phyloP scores from a whole-genome alignment of 2,113 vertebrate genomes.

The Scomber colias region DNA sequence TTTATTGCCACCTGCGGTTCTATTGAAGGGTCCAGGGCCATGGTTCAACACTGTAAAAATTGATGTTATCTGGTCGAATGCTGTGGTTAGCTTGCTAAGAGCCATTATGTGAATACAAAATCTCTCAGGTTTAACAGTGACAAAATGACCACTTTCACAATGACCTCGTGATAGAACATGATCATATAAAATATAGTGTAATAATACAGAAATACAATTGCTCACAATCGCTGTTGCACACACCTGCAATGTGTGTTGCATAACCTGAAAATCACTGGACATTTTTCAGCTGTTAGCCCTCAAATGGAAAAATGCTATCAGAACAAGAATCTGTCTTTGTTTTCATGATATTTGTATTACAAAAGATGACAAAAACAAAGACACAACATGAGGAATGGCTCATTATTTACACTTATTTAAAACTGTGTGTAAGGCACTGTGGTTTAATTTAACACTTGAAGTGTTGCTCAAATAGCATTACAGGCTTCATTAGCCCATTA shows the following conservation, averaged over 20 bases:
- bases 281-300: neutral
- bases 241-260: neutral
- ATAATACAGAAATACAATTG: neutral
- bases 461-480: conserved; percentile 66
- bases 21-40: too few species aligned
- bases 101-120: neutral
- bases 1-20: too few species aligned
- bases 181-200: neutral
- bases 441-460: conserved; percentile 64
- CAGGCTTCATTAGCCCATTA: conserved; percentile 70
- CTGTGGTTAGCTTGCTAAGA: neutral
- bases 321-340: neutral
- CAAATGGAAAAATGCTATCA: neutral
- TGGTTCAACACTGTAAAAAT: too few species aligned
- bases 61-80: neutral
- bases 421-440: conserved; percentile 30
- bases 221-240: neutral
- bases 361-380: conserved; percentile 23
- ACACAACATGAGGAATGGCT: conserved; percentile 1
- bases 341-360: neutral
- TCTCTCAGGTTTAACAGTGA: too few species aligned
- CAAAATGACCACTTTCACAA: too few species aligned
- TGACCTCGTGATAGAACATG: too few species aligned
- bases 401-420: conserved; percentile 36
- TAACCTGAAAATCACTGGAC: conserved; percentile 5